These are phyloP conservation scores for Micromesistius poutassou DNA, from an alignment of 2,797 vertebrate species.

Conservation along the genomic window DNA sequence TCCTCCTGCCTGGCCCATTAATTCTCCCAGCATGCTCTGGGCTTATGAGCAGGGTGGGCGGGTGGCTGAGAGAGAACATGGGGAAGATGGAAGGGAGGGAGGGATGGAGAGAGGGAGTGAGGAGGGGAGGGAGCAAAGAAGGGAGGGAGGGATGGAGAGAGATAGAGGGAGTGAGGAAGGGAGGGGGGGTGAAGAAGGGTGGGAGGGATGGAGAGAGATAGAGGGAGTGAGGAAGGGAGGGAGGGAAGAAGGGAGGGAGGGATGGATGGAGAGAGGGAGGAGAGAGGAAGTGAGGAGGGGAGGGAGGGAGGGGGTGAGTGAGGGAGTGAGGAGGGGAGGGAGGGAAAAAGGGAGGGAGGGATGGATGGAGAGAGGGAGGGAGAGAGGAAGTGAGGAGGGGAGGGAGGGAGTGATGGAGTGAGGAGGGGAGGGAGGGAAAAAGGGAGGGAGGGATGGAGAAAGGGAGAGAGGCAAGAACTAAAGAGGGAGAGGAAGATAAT, in stretches of 20 bases:
- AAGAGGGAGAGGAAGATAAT: slow-evolving; percentile 21
- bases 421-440: slow-evolving; percentile 2
- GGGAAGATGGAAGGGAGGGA: slow-evolving; percentile 10
- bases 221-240: background rate
- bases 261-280: background rate
- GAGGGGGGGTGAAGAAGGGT: background rate
- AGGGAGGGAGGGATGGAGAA: slow-evolving; percentile 6
- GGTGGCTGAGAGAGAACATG: slow-evolving; percentile 35
- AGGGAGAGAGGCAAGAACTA: no score
- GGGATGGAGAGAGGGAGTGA: background rate
- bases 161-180: slow-evolving; percentile 10
- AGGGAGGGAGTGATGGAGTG: slow-evolving; percentile 37
- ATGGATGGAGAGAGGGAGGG: slow-evolving; percentile 28
- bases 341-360: slow-evolving; percentile 33
- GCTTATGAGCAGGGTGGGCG: slow-evolving; percentile 47
- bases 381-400: slow-evolving; percentile 12
- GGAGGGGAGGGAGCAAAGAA: slow-evolving; percentile 15
- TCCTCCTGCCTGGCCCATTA: slow-evolving; percentile 64
- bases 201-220: no score
- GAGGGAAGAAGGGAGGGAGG: slow-evolving; percentile 12
- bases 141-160: slow-evolving; percentile 33
- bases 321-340: slow-evolving; percentile 13
- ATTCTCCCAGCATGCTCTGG: slow-evolving; percentile 63
- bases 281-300: background rate
- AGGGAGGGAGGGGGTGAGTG: slow-evolving; percentile 35